Base-by-base conservation (phyloP, 2,113 vertebrate genomes). In the Sylvietta virens region DNA sequence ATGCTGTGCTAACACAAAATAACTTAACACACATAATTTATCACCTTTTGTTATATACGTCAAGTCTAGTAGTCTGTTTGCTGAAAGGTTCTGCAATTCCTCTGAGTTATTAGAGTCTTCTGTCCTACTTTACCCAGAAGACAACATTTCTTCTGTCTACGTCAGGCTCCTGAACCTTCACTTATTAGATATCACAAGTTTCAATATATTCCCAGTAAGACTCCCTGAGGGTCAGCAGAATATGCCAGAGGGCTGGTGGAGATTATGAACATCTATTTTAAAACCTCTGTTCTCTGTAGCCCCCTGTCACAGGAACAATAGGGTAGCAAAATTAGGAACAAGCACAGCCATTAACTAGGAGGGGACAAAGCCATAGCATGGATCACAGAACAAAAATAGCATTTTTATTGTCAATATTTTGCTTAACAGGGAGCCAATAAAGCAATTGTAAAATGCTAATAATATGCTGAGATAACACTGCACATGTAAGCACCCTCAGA, bases 331-430 rank as follows among this genome's bases (percentile, higher is more conserved):
- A 94, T 97, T 76, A 95, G 94, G 94, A 95, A 94, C 87, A 79
- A 91, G 48, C 6, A 11, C 11, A 53, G 86, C 83, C 83, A 90
- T 96, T 98, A 98, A 97, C 67, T 33, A 62, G 72, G 76, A 91
- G 74, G 73, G 90, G 87, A 96, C 92, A 94, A 96, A 95, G 94
- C 80, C 69, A 85, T 4, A 86, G 50, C 61, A 81, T 24, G 79
- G 86, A 91, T 61, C 54, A 31, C 66, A 92, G 92, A 95, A 96
- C 85, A 94, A 98, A 97, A 98, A 97, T 81, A 98, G 94, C 84
- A 58, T 78, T 96, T 98, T 98, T 97, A 97, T 93, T 96, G 94
- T 97, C 95, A 96, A 95, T 97, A 97, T 95, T 98, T 97, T 97
- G 94, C 96, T 95, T 98, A 98, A 97, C 92, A 70, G 97, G 97